Base-by-base conservation (phyloP, 2,797 vertebrate genomes). In the Enteromius argenteus region DNA sequence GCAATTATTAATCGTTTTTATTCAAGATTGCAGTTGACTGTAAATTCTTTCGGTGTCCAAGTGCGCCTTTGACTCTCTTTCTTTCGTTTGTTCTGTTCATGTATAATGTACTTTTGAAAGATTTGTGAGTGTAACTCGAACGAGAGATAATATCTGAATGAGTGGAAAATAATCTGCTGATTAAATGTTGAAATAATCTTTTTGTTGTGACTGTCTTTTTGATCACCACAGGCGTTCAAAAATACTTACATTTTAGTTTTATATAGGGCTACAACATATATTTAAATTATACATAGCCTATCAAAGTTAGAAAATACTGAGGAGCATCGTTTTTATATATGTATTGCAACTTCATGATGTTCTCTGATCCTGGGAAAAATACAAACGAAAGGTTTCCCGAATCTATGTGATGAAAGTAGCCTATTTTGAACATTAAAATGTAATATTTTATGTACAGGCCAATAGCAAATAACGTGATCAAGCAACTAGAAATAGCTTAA, bases 161-260 rank as follows among this genome's bases (percentile, higher is more conserved):
- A 37, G 19, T 2, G 14, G 15, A 49, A 58, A 60, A 60, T 3
- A 72, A 60, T 4, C 6, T 46, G 37, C 72, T 51, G 69, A 82
- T 74, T 74, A 82, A 82, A 82, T 30, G 32, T 5, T 51, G 13
- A 64, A 64, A 39, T 49, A 6, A 23, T 49, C 27, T 81, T 0
- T 74, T 27, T 72, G 56, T 74, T 62, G 80, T 73, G 69, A 62
- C 17, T 49, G 60, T 42, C 6, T 64, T 73, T 5, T 69, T 27
- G 15, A 21, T 56, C 35, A 58, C 27, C 51, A 17, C 35, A 49
- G 6, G 35, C 32, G 21, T 79, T 37, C 60, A 35, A 11, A 37
- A 37, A 67, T 51, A 53, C 10, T 21, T 30, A 30, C 58, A 79
- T 23, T 35, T 66, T 35, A 27, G 37, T 67, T 35, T 35, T 49